Base-by-base conservation (phyloP, 2,113 vertebrate species). In the Pungitius pungitius region DNA sequence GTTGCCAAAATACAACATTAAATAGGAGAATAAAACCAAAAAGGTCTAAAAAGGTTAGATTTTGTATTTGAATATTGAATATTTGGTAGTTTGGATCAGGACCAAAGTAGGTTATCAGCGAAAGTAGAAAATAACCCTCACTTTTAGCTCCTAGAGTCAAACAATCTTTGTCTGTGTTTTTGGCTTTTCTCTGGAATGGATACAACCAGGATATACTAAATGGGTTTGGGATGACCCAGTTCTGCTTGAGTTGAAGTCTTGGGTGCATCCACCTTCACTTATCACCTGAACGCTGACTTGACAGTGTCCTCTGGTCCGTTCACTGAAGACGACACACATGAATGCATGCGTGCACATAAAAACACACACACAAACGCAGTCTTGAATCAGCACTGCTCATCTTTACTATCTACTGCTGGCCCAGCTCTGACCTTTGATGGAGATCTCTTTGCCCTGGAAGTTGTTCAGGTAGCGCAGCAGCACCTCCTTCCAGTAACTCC, bases 391-490 rank as follows among this genome's bases (percentile, higher is more conserved):
- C 45, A 47, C 17, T 47, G 18, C 45, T 1, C 45, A 47, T 20
- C 45, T 12, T 52, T 26, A n/a, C 22, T 52, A n/a, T 26, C 10
- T 6, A 8, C 24, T 7, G 14, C 5, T 12, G 4, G 0, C 56
- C 17, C 37, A 26, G 6, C 17, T 49, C 77, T 78, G 66, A 98
- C 97, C 97, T 96, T 99, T 99, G 83, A 99, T 99, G 65, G 97
- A 99, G 84, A 99, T 98, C 89, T 99, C 97, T 76, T 99, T 99
- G 81, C 97, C 97, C 88, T 98, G 96, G 84, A 99, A 99, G 85
- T 95, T 95, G 85, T 98, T 94, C 79, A 99, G 93, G 88, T 99
- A 99, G 1, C 96, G 93, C 54, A 99, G 94, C 33, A 99, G 94
- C 58, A 99, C 97, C 57, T 99, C 97, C 82, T 99, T 99, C 96